These are phyloP conservation scores for Antheraea mylitta DNA, from an alignment of 1,140 invertebrate species.

Conservation along the genomic window DNA sequence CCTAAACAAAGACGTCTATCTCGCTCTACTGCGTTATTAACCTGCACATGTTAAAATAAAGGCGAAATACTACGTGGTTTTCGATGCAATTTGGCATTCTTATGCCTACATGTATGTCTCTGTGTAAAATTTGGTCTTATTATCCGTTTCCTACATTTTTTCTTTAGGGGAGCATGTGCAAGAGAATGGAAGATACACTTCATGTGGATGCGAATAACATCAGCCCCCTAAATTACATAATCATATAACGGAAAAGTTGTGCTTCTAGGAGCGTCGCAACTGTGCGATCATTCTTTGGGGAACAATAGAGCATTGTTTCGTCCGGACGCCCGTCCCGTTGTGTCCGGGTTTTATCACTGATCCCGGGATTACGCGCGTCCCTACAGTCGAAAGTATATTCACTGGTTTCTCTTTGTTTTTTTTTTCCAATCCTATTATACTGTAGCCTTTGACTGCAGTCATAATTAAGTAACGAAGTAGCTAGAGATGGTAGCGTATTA, in stretches of 20 bases:
- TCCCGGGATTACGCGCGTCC: slow-evolving; percentile 14
- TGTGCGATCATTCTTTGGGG: not conserved
- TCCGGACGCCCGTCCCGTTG: slow-evolving; percentile 11
- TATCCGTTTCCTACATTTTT: no score
- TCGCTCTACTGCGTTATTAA: no score
- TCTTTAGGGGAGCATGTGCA: no score
- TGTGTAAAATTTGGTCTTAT: no score
- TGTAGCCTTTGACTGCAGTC: not conserved
- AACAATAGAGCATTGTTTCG: slow-evolving; percentile 21
- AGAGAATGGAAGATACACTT: no score
- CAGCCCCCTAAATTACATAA: not conserved
- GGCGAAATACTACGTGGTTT: no score
- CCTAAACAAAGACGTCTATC: no score
- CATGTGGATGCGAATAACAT: no score
- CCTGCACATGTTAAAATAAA: no score
- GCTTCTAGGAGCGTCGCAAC: not conserved
- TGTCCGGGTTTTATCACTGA: slow-evolving; percentile 13
- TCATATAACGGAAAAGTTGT: not conserved
- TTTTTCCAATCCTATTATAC: not conserved
- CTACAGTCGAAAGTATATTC: slow-evolving; percentile 6
- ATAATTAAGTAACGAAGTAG: not conserved
- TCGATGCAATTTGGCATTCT: no score
- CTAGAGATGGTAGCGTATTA: not conserved
- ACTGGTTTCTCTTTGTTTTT: not conserved
- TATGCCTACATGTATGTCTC: no score